Conservation (phyloP, 2,113 vertebrate species). For the Tonatia bakeri region DNA sequence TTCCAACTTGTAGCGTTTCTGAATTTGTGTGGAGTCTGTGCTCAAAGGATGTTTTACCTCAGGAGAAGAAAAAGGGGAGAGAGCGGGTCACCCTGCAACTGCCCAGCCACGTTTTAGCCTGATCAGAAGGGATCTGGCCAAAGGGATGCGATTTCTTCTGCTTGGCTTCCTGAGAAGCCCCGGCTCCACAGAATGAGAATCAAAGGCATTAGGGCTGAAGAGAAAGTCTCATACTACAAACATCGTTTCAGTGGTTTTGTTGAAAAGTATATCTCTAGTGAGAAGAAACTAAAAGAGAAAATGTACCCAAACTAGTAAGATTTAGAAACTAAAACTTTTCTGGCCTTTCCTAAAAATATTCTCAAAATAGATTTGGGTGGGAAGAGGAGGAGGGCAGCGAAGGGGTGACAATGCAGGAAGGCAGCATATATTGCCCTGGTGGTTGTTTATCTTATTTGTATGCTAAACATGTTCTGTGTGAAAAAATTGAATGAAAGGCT, state of each 20-base stretch:
- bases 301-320: background rate
- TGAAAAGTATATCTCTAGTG: background rate
- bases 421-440: background rate
- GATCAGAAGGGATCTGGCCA: conserved; percentile 28
- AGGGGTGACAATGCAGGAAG: background rate
- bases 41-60: conserved; percentile 64
- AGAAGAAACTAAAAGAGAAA: background rate
- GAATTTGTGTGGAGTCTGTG: conserved; percentile 55
- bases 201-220: background rate
- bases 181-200: background rate
- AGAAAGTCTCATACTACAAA: background rate
- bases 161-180: background rate
- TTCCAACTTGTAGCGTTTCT: conserved; percentile 73
- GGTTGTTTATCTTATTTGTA: background rate
- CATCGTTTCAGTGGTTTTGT: background rate
- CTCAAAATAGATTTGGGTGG: background rate
- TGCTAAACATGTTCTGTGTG: background rate
- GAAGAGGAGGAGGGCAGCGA: too few relatives aligned
- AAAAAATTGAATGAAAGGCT: background rate
- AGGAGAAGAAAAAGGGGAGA: conserved; percentile 57
- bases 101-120: background rate
- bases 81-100: conserved; percentile 52
- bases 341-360: background rate
- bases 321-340: background rate
- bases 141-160: background rate